Evolutionary conservation across 2,113 vertebrate genomes (phyloP).

Genomic region (Tragelaphus imberbis): DNA sequence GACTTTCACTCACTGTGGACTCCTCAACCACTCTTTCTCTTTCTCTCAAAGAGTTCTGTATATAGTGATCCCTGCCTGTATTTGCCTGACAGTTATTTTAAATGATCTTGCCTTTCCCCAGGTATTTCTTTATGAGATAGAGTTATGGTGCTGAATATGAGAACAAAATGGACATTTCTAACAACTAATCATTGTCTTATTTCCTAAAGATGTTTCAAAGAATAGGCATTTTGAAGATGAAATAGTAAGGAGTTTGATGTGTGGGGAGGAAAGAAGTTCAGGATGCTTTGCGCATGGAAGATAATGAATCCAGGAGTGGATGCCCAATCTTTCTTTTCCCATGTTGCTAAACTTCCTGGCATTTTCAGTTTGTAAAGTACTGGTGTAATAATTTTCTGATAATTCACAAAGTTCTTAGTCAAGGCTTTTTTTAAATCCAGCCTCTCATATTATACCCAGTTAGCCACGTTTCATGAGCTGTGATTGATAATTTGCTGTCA

Average conservation of each 20-base stretch:
- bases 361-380: background rate
- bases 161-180: background rate
- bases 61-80: background rate
- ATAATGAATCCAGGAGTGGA: background rate
- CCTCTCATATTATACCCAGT: constrained; percentile 35
- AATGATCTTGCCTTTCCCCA: background rate
- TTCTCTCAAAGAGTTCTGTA: background rate
- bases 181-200: background rate
- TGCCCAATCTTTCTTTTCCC: background rate
- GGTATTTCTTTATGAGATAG: background rate
- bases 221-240: background rate
- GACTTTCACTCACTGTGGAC: background rate
- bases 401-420: constrained; percentile 11
- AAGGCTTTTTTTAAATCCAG: constrained; percentile 25
- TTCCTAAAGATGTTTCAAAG: background rate
- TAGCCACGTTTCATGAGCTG: constrained; percentile 36
- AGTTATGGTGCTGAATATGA: background rate
- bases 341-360: background rate
- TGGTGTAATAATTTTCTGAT: constrained; percentile 55
- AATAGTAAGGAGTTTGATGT: background rate
- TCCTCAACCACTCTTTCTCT: background rate
- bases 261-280: background rate
- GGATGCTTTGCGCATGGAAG: background rate
- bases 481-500: constrained; percentile 55
- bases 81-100: background rate